Percentiles rank a stretch among this genome's conserved stretches.
Conservation (phyloP, 2,113 vertebrate genomes). For the Mobula hypostoma region DNA sequence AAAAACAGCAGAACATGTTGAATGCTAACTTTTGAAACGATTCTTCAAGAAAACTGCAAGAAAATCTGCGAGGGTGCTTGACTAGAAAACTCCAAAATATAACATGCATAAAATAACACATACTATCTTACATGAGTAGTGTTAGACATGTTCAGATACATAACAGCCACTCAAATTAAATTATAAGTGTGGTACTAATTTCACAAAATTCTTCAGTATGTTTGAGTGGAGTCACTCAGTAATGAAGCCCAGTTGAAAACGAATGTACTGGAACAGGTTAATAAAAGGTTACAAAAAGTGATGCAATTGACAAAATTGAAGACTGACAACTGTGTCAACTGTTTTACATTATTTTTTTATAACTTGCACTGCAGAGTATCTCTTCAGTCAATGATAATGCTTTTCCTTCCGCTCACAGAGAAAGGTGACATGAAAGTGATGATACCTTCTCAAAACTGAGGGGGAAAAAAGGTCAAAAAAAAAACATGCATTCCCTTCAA, state of each 20-base stretch:
- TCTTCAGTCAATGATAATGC: not conserved
- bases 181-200: not conserved
- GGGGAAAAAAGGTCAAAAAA: not conserved
- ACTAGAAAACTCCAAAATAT: not conserved
- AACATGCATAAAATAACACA: not conserved
- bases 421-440: not conserved
- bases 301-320: slow-evolving; percentile 12
- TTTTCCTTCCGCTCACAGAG: not conserved
- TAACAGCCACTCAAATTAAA: not conserved
- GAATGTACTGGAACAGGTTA: not conserved
- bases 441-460: not conserved
- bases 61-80: not conserved
- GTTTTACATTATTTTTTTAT: not conserved
- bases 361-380: not conserved
- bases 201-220: not conserved
- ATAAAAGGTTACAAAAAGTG: not conserved
- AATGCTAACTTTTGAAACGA: not conserved
- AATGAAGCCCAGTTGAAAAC: not conserved
- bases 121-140: too few relatives aligned
- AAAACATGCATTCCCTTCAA: not conserved
- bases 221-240: not conserved
- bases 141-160: not conserved
- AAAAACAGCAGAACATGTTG: too few relatives aligned
- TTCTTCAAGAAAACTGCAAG: not conserved
- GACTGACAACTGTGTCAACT: not conserved